Percentiles rank a stretch among this genome's conserved stretches.
Evolutionary conservation across 2,113 vertebrate species (phyloP).

Genomic region (Menura novaehollandiae): DNA sequence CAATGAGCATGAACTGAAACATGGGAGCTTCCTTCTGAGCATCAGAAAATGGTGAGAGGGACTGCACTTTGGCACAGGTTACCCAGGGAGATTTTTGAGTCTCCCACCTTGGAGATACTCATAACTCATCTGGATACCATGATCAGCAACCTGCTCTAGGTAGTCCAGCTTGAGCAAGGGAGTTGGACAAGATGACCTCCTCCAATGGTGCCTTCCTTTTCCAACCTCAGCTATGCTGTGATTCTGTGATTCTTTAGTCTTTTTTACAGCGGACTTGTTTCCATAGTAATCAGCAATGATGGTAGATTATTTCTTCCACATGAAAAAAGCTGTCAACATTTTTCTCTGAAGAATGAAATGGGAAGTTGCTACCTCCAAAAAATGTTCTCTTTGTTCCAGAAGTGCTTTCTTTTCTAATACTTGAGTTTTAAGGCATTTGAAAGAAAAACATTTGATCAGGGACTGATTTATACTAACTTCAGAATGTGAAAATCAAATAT

Average conservation of each 20-base stretch:
- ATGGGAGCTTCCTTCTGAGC: not conserved
- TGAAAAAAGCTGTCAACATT: not conserved
- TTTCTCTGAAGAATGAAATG: not conserved
- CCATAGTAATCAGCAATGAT: not conserved
- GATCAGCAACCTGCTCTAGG: not conserved
- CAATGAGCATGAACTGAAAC: not conserved
- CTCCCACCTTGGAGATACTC: not conserved
- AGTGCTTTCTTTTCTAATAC: not conserved
- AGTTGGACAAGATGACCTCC: not conserved
- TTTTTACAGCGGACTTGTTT: not conserved
- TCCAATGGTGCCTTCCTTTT: not conserved
- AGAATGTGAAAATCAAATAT: not conserved
- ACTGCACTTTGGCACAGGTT: not conserved
- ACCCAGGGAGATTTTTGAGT: not conserved
- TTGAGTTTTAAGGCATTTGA: not conserved
- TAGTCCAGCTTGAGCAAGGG: not conserved
- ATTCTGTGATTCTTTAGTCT: not conserved
- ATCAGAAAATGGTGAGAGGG: accelerated
- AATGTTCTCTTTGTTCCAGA: not conserved
- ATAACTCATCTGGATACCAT: not conserved
- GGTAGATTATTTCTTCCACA: not conserved
- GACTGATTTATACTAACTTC: not conserved
- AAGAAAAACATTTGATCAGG: not conserved
- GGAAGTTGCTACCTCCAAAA: not conserved
- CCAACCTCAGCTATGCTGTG: not conserved